Evolutionary conservation across 2,113 vertebrate species (phyloP), one percentile per base, ranked within the genome.

Genomic region (Anoplopoma fimbria): DNA sequence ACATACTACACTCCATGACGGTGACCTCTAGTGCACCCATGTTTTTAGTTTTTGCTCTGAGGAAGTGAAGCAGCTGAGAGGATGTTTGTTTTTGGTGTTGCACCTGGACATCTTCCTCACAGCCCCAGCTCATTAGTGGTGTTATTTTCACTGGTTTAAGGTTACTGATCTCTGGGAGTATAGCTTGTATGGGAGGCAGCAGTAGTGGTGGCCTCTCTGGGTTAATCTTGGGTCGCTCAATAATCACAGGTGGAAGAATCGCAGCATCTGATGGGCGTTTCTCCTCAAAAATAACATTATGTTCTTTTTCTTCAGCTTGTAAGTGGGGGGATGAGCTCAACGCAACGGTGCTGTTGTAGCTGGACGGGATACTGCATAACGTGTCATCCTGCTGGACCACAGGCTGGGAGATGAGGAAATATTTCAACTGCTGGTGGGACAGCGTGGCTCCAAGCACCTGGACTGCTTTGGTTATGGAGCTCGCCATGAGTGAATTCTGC

Each of bases 21-120:
- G 38, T 77, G 69, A 74, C 78, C 61, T 88, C 81, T 4, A 71
- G 57, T 49, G 72, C 51, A 77, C 70, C 34, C 34, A 19, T 63
- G 55, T 49, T 88, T 81, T 84, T 87, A 76, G 55, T 71, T 38
- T 87, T 88, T 21, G 49, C 61, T 90, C 34, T 87, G 75, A 95
- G 89, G 84, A 94, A 95, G 82, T 75, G 69, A 63, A 93, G 85
- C 71, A 95, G 89, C 76, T 95, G 94, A 62, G 86, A 87, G 60
- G 93, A 90, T 40, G 95, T 95, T 88, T 94, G 93, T 87, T 95
- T 95, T 84, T 92, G 91, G 84, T 93, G 87, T 33, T 91, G 89
- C 72, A 93, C 81, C 72, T 84, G 69, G 51, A 88, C 70, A 68
- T 82, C 64, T 14, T 87, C 82, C 34, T 58, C 88, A 58, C 29